These are phyloP conservation scores for Criorhina ranunculi DNA, from an alignment of 2,888 invertebrate genomes.

Conservation along the genomic window DNA sequence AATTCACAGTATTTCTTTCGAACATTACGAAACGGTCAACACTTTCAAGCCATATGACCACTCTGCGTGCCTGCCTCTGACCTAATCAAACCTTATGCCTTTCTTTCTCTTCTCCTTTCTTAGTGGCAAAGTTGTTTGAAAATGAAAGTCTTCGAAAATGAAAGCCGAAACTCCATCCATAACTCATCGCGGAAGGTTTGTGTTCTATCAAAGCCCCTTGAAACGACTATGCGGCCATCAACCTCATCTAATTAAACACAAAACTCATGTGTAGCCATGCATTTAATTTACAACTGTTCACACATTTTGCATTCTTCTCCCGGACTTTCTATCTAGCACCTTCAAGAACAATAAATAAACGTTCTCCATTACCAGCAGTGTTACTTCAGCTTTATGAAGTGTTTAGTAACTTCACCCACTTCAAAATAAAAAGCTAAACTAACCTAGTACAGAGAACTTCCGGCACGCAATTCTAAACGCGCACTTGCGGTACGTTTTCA, in stretches of 20 bases:
- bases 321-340: constrained; percentile 15
- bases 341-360: constrained; percentile 9
- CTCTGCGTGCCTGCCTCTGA: too few relatives aligned
- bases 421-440: constrained; percentile 18
- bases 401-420: constrained; percentile 55
- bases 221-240: too few relatives aligned
- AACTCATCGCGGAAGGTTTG: too few relatives aligned
- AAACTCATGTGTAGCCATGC: constrained; percentile 21
- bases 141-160: too few relatives aligned
- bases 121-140: too few relatives aligned
- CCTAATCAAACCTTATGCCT: too few relatives aligned
- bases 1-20: too few relatives aligned
- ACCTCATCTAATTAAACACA: constrained; percentile 18
- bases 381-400: constrained; percentile 9
- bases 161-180: too few relatives aligned
- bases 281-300: constrained; percentile 13
- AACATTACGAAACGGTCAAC: too few relatives aligned
- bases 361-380: neutral
- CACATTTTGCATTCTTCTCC: constrained; percentile 12
- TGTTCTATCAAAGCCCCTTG: too few relatives aligned
- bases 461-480: constrained; percentile 59
- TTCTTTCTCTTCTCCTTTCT: too few relatives aligned
- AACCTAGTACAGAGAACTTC: constrained; percentile 51
- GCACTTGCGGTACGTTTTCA: constrained; percentile 16
- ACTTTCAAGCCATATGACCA: too few relatives aligned